Conservation (phyloP, 2,797 vertebrate genomes). For the Pteropus rufus region DNA sequence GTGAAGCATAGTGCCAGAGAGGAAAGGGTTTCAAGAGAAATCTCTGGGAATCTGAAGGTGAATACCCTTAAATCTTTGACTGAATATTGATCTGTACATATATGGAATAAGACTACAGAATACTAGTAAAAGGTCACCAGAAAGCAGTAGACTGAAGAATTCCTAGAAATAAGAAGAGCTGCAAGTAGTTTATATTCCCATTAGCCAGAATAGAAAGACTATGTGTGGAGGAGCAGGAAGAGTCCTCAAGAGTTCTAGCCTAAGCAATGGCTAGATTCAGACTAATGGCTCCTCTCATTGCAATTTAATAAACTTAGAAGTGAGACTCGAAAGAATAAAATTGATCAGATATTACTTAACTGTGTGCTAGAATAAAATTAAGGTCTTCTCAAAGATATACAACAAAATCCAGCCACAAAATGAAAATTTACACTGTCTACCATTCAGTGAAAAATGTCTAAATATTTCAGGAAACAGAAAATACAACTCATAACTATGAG, state of each 20-base stretch:
- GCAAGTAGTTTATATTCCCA: neutral
- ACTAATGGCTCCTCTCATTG: accelerated
- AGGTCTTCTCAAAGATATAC: neutral
- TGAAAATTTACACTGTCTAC: neutral
- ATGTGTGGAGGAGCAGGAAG: neutral
- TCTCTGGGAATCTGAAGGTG: neutral
- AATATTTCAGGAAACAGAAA: neutral
- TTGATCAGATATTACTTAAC: neutral
- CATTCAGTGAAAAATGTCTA: neutral
- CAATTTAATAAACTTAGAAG: neutral
- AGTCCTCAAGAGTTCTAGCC: neutral
- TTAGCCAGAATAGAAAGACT: neutral
- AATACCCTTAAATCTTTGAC: neutral
- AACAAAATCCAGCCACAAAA: neutral
- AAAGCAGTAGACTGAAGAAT: neutral
- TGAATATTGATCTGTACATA: neutral
- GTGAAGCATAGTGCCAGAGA: neutral
- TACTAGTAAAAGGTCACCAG: neutral
- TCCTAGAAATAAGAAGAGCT: neutral
- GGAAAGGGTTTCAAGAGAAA: neutral
- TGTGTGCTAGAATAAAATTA: neutral
- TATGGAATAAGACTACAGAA: neutral
- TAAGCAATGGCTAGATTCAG: neutral
- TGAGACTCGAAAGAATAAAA: neutral
- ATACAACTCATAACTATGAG: neutral